Percentiles rank a stretch among this genome's conserved stretches.
Evolutionary conservation across 2,888 invertebrate species (phyloP).

Genomic region (Baccha elongata): DNA sequence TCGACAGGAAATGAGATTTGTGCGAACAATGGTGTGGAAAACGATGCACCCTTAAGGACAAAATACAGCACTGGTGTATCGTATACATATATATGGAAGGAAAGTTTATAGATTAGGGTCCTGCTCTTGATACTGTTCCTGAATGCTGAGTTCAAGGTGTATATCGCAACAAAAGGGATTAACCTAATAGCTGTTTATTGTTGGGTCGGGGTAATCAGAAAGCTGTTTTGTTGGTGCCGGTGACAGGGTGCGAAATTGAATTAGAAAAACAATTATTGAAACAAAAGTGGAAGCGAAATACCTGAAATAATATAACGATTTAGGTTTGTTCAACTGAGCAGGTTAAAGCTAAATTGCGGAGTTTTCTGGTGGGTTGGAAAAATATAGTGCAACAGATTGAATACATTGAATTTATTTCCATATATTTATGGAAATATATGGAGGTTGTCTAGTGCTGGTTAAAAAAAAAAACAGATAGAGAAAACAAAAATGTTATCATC

Average conservation of each 20-base stretch:
- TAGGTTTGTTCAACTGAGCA: no score
- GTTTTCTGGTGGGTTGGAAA: no score
- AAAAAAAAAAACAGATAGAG: no score
- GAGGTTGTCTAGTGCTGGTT: no score
- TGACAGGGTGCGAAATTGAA: conserved; percentile 42
- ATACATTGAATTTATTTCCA: no score
- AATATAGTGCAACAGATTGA: no score
- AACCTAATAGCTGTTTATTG: conserved; percentile 60
- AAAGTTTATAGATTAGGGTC: conserved; percentile 55
- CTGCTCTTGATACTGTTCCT: no score
- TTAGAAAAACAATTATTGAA: conserved; percentile 31
- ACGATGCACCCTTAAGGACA: conserved; percentile 6
- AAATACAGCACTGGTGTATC: conserved; percentile 24
- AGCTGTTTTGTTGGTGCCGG: conserved; percentile 3
- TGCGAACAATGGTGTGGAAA: conserved; percentile 52
- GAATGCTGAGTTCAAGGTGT: conserved; percentile 37
- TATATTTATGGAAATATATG: no score
- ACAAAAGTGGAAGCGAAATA: background rate
- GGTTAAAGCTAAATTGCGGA: no score
- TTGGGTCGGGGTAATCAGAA: conserved; percentile 34
- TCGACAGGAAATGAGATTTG: conserved; percentile 72
- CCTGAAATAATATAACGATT: no score
- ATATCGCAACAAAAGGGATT: conserved; percentile 52
- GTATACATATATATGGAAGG: background rate
- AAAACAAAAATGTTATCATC: no score